A percentile compares a stretch with the other conserved stretches of the same genome.
These are phyloP conservation scores for Acanthosepion esculentum DNA, from an alignment of 2,888 invertebrate species.

Conservation along the genomic window DNA sequence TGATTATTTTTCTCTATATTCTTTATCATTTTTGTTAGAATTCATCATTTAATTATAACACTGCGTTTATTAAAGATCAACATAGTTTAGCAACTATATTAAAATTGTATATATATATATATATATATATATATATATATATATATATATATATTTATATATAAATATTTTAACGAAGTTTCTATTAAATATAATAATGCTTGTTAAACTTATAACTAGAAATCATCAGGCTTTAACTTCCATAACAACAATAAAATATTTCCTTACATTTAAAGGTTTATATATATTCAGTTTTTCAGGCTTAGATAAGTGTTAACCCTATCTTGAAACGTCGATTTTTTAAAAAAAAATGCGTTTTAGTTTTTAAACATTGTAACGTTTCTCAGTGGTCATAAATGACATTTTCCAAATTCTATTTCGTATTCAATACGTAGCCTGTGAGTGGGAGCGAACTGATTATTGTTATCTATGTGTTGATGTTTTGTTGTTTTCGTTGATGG, in stretches of 20 bases:
- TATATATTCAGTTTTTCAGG: too few species aligned
- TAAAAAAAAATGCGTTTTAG: background rate
- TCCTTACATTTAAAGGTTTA: too few species aligned
- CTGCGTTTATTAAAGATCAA: background rate
- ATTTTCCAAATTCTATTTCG: background rate
- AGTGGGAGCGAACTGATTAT: background rate
- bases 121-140: background rate
- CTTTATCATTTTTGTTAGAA: background rate
- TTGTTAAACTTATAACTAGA: background rate
- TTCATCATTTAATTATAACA: background rate
- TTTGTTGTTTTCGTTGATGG: background rate
- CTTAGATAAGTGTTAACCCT: background rate
- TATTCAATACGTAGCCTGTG: background rate
- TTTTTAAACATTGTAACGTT: background rate
- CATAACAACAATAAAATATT: background rate
- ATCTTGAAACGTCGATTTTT: background rate
- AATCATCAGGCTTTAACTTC: background rate
- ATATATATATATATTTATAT: too few species aligned
- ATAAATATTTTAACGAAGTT: too few species aligned
- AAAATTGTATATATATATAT: background rate
- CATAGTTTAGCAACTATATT: background rate
- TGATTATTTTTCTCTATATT: background rate
- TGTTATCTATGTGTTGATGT: background rate
- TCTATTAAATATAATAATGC: background rate
- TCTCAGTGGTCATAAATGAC: constrained; percentile 34